A percentile compares a stretch with the other conserved stretches of the same genome.
Evolutionary conservation across 2,888 invertebrate species (phyloP).

Genomic region (Cantharis lateralis): DNA sequence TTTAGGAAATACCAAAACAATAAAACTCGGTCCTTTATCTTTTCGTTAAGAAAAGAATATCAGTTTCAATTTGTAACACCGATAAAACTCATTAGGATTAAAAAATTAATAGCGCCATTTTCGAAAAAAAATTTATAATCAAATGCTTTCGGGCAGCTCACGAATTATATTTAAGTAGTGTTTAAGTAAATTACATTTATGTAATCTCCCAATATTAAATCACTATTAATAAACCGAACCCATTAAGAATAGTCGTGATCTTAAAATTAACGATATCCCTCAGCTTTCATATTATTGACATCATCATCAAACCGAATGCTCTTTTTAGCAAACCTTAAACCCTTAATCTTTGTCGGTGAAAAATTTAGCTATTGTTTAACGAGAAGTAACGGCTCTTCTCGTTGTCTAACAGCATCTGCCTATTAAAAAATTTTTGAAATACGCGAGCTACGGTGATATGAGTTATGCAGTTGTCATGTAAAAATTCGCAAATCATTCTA

Average conservation of each 20-base stretch:
- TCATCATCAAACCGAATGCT: not conserved
- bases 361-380: not conserved
- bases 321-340: not conserved
- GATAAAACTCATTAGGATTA: not conserved
- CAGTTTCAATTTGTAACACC: not conserved
- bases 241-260: not conserved
- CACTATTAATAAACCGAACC: not conserved
- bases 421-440: slow-evolving; percentile 8
- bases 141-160: not conserved
- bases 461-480: not conserved
- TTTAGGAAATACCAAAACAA: not conserved
- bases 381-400: not conserved
- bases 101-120: not conserved
- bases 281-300: not conserved
- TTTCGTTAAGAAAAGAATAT: not conserved
- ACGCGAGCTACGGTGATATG: not conserved
- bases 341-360: not conserved
- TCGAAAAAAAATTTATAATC: not conserved
- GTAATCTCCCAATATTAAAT: not conserved
- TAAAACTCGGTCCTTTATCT: not conserved
- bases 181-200: not conserved
- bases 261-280: not conserved
- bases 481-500: not conserved
- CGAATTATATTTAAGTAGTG: not conserved
- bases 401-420: slow-evolving; percentile 10